Percentiles rank a stretch among this genome's conserved stretches.
Evolutionary conservation across 1,140 invertebrate species (phyloP).

Genomic region (Agrilus planipennis): DNA sequence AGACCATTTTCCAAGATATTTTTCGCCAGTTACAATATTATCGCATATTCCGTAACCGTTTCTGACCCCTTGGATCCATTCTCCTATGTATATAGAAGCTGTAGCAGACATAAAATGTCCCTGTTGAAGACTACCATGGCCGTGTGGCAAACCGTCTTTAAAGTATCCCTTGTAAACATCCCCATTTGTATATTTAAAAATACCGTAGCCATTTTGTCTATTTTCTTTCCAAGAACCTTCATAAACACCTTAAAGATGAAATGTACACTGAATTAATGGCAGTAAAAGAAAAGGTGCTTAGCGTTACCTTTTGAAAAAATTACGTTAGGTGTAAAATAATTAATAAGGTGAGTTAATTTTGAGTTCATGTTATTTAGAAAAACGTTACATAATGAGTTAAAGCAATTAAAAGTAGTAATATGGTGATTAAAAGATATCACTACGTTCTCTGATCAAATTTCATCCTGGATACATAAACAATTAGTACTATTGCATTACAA

Average conservation of each 20-base stretch:
- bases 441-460: no score
- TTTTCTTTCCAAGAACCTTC: conserved; percentile 80
- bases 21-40: conserved; percentile 73
- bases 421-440: no score
- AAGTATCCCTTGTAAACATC: conserved; percentile 78
- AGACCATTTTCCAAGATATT: conserved; percentile 78
- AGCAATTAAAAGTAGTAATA: no score
- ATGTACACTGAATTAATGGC: no score
- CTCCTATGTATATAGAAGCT: conserved; percentile 73
- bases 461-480: no score
- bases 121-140: conserved; percentile 70
- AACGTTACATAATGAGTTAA: no score
- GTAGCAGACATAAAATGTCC: conserved; percentile 62
- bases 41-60: conserved; percentile 81
- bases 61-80: conserved; percentile 63
- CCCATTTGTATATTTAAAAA: conserved; percentile 51
- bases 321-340: no score
- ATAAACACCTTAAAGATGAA: conserved; percentile 43
- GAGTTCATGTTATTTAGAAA: no score
- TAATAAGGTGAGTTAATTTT: no score
- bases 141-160: conserved; percentile 69
- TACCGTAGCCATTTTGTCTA: conserved; percentile 67
- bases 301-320: no score
- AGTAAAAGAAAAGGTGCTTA: no score
- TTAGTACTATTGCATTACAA: no score